phyloP scores from a whole-genome alignment of 2,888 invertebrate species.

The Dryocosmus kuriphilus region DNA sequence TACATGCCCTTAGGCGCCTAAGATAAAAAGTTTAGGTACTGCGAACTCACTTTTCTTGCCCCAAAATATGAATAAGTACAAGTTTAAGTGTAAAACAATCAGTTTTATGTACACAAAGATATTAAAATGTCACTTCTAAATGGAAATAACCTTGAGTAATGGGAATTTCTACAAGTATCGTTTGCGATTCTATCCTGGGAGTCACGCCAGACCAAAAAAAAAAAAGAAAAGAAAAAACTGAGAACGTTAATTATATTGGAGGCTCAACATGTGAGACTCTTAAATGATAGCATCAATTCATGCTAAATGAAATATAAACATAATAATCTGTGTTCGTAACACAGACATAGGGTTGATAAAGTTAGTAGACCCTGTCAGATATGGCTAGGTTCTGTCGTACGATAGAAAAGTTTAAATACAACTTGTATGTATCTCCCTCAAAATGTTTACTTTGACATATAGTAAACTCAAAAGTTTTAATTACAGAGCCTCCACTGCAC shows the following conservation, averaged over 20 bases:
- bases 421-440: constrained; percentile 29
- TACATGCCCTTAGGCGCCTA: not conserved
- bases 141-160: not conserved
- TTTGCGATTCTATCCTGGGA: not conserved
- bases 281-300: constrained; percentile 11
- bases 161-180: not conserved
- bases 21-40: not conserved
- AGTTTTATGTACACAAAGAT: not conserved
- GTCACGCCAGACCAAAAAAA: not conserved
- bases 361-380: constrained; percentile 18
- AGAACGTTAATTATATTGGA: too few species aligned
- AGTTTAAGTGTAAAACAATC: not conserved
- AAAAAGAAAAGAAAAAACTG: not conserved
- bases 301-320: constrained; percentile 21
- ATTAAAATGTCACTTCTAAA: not conserved
- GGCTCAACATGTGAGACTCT: not conserved
- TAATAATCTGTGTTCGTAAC: constrained; percentile 3
- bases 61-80: not conserved
- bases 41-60: too few species aligned
- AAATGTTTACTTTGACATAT: constrained; percentile 22
- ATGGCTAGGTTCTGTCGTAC: constrained; percentile 41
- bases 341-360: constrained; percentile 5
- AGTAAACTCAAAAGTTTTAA: constrained; percentile 40
- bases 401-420: constrained; percentile 34
- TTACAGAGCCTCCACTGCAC: constrained; percentile 1